Evolutionary conservation across 2,113 vertebrate genomes (phyloP), one percentile per base, ranked within the genome.

Genomic region (Sturnus vulgaris): DNA sequence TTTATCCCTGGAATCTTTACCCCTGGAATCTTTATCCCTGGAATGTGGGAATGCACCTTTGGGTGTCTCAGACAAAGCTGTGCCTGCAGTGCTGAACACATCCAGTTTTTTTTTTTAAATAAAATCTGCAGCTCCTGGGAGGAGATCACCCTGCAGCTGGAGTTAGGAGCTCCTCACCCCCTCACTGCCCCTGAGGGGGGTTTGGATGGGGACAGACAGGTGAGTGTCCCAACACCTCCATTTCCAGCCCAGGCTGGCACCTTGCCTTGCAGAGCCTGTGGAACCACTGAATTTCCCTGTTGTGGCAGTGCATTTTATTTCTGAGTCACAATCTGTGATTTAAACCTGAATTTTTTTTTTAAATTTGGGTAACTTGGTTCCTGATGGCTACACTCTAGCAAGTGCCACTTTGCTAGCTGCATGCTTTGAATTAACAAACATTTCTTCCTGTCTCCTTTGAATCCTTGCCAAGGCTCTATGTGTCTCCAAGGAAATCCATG

Each of bases 401-500:
- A 84, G 14, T 33, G 27, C 28, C 61, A 0, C 28, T 47, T 30
- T 1, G 4, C 16, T 50, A 22, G 13, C 31, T 53, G 15, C 9
- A 1, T 86, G 47, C 69, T 75, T 40, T 25, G 52, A 53, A 24
- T 49, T 93, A 88, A 95, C 3, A 1, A n/a, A 39, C 4, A 0
- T 33, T 84, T 79, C 69, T 78, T 39, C 2, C 57, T 84, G 60
- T 85, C 44, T 70, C 68, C 60, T 86, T 77, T 53, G 69, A 35
- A 68, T 53, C 49, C 56, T 87, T 56, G 42, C 73, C 72, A 59
- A 99, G 99, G 99, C 97, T 99, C 65, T 99, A 99, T 1, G 98
- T 98, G 69, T 99, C 98, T 31, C 98, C 98, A 3, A 98, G 98
- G 94, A 98, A 97, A 23, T 75, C 66, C 33, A 28, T 95, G 11